These are phyloP conservation scores for Nothoprocta perdicaria DNA, from an alignment of 2,113 vertebrate genomes.

Conservation along the genomic window DNA sequence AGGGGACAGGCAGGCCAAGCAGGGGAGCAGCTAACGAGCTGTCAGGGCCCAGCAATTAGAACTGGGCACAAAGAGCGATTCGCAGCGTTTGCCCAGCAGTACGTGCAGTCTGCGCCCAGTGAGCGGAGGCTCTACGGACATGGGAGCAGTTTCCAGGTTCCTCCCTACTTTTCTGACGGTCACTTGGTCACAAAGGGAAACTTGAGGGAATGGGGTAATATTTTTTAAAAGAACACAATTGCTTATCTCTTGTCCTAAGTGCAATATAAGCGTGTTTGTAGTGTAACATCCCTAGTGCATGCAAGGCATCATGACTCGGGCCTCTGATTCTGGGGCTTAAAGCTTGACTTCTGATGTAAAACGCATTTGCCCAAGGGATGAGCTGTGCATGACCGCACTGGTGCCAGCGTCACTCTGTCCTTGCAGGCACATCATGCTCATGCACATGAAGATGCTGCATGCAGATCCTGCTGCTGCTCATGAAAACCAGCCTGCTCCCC, in stretches of 20 bases:
- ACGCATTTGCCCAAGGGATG: fast-evolving
- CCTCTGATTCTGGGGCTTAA: background rate
- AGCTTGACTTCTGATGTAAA: background rate
- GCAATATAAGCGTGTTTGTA: background rate
- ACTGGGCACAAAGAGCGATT: constrained; percentile 34
- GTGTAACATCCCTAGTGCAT: background rate
- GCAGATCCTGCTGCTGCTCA: background rate
- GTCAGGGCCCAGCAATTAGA: constrained; percentile 1
- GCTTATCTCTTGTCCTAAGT: background rate
- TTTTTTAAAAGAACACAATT: too few relatives aligned
- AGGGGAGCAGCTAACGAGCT: constrained; percentile 30
- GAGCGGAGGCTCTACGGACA: too few relatives aligned
- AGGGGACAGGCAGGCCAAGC: background rate
- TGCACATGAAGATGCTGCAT: background rate
- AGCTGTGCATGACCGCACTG: fast-evolving
- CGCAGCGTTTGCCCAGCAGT: background rate
- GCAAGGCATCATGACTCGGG: background rate
- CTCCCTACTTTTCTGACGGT: background rate
- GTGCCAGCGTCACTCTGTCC: background rate
- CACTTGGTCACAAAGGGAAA: background rate
- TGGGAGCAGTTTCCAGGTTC: background rate
- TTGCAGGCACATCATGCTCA: fast-evolving
- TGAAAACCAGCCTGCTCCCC: background rate
- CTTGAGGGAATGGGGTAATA: background rate
- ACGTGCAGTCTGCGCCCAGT: background rate